Evolutionary conservation across 2,797 vertebrate genomes (phyloP).

Genomic region (Simalia tracyae): DNA sequence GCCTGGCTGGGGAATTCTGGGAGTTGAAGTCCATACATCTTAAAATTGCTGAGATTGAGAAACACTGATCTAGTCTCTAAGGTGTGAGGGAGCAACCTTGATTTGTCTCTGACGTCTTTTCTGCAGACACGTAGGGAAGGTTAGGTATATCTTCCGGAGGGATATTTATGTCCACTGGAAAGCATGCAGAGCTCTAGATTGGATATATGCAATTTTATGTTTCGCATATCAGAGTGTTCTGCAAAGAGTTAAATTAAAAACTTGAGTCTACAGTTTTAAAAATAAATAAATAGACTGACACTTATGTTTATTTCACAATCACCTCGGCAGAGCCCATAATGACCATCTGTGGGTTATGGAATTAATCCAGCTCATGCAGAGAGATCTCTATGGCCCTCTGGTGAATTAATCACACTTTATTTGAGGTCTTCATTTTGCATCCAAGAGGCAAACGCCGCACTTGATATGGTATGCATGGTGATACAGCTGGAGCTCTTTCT

Average conservation of each 20-base stretch:
- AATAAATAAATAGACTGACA: constrained; percentile 3
- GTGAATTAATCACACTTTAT: constrained; percentile 27
- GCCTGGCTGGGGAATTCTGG: neutral
- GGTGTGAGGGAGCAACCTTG: neutral
- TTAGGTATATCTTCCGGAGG: neutral
- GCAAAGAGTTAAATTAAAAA: neutral
- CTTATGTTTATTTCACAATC: constrained; percentile 36
- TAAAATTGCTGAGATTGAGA: neutral
- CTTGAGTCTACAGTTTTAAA: neutral
- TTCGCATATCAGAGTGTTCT: neutral
- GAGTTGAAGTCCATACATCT: neutral
- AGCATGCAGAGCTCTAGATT: neutral
- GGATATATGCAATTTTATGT: too few species aligned
- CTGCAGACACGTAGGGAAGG: neutral
- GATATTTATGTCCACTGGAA: neutral
- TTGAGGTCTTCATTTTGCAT: constrained; percentile 37
- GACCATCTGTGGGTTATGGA: constrained; percentile 48
- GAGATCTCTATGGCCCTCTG: constrained; percentile 28
- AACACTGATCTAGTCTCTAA: neutral
- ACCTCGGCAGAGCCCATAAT: constrained; percentile 36
- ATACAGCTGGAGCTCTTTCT: constrained; percentile 7
- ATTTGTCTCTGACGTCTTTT: neutral
- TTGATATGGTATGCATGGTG: constrained; percentile 1
- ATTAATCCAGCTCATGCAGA: constrained; percentile 41
- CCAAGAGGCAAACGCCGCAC: neutral